phyloP scores from a whole-genome alignment of 1,140 invertebrate genomes.

The Sinonovacula constricta region DNA sequence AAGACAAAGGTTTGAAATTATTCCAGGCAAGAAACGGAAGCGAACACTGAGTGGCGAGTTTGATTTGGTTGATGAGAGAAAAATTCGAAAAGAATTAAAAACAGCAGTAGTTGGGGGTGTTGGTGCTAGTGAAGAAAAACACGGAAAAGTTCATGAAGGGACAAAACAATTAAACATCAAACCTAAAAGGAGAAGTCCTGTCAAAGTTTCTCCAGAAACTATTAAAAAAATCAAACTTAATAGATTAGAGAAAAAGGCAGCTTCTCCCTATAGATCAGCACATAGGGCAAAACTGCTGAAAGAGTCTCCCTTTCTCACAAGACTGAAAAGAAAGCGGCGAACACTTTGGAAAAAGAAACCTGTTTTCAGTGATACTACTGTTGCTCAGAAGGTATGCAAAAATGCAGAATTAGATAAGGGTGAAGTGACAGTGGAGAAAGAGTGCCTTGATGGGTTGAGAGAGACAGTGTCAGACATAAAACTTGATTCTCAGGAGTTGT shows the following conservation, averaged over 20 bases:
- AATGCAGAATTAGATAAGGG: not conserved
- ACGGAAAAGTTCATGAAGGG: not conserved
- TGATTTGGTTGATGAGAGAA: conserved; percentile 59
- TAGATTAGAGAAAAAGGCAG: conserved; percentile 13
- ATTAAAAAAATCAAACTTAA: not conserved
- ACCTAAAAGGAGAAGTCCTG: conserved; percentile 10
- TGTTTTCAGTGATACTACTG: not conserved
- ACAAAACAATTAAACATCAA: too few relatives aligned
- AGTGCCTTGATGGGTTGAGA: too few relatives aligned
- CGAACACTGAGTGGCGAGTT: conserved; percentile 64
- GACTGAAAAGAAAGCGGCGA: conserved; percentile 19
- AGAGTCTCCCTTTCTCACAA: conserved; percentile 29
- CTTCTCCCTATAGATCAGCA: not conserved
- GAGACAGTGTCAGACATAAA: too few relatives aligned
- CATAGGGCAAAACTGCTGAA: conserved; percentile 27
- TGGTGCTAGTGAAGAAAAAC: not conserved
- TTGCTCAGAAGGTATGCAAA: not conserved
- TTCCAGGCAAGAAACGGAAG: conserved; percentile 52
- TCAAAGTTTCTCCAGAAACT: conserved; percentile 24
- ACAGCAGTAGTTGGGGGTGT: conserved; percentile 29
- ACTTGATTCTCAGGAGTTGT: too few relatives aligned
- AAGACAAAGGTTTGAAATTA: conserved; percentile 45
- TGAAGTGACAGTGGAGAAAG: too few relatives aligned
- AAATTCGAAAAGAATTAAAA: conserved; percentile 53
- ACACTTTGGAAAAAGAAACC: not conserved